These are phyloP conservation scores for Corydoras maculifer DNA, from an alignment of 2,113 vertebrate species.

Conservation along the genomic window DNA sequence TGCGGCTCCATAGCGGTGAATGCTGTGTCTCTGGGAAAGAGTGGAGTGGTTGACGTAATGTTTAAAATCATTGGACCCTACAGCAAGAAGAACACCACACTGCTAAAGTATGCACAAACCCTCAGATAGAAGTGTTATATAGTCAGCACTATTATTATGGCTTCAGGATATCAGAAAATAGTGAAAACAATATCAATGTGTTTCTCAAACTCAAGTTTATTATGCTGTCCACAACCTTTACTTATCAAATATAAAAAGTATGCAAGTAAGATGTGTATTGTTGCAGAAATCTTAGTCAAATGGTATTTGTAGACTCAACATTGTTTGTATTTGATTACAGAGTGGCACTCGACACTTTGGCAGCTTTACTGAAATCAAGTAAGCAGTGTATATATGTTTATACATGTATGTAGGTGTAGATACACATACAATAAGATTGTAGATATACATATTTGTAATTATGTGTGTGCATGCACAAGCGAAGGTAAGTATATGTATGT, in stretches of 20 bases:
- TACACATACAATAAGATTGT: too few relatives aligned
- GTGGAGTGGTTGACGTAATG: conserved; percentile 84
- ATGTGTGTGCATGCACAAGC: too few relatives aligned
- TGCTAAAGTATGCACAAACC: conserved; percentile 80
- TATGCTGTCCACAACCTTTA: not conserved
- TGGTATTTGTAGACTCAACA: not conserved
- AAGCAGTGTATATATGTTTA: conserved; percentile 54
- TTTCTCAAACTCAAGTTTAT: not conserved
- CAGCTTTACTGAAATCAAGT: conserved; percentile 97
- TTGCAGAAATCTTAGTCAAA: not conserved
- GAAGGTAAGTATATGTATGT: too few relatives aligned
- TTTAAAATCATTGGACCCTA: conserved; percentile 89
- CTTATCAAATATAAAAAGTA: not conserved
- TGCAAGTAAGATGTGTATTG: not conserved
- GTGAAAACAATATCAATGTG: too few relatives aligned
- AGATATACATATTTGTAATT: too few relatives aligned
- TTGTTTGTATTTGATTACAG: conserved; percentile 70
- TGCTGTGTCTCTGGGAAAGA: conserved; percentile 88
- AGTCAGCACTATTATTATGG: too few relatives aligned
- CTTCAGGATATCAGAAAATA: too few relatives aligned
- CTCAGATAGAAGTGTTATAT: not conserved
- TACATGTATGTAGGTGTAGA: too few relatives aligned
- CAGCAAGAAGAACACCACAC: conserved; percentile 85
- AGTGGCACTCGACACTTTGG: conserved; percentile 91
- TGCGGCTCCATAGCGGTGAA: conserved; percentile 76